These are phyloP conservation scores for Ligdia adustata DNA, from an alignment of 2,888 invertebrate species.

Conservation along the genomic window DNA sequence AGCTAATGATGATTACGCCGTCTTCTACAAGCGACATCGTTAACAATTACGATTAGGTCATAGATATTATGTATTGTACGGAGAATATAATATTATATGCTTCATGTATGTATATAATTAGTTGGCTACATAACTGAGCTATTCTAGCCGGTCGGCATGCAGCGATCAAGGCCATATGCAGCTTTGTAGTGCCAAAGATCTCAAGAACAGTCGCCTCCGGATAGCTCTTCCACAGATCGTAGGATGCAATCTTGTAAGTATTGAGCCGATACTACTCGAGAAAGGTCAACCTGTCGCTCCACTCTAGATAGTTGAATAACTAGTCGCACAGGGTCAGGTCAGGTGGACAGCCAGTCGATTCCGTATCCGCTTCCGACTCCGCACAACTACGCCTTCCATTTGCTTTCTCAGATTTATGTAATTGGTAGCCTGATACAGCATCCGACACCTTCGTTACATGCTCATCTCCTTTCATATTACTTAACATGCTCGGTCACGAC, in stretches of 20 bases:
- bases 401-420: slow-evolving; percentile 70
- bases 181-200: neutral
- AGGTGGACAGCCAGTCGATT: slow-evolving; percentile 55
- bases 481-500: slow-evolving; percentile 46
- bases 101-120: no score
- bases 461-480: slow-evolving; percentile 17
- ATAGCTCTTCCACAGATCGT: slow-evolving; percentile 3
- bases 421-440: slow-evolving; percentile 38
- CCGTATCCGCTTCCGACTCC: slow-evolving; percentile 76
- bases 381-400: slow-evolving; percentile 49
- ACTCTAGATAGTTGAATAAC: slow-evolving; percentile 70
- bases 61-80: no score
- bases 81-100: no score
- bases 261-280: slow-evolving; percentile 22
- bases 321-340: slow-evolving; percentile 70
- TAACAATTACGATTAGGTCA: no score
- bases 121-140: no score
- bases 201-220: neutral
- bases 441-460: slow-evolving; percentile 14
- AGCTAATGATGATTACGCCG: no score
- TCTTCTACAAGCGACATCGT: no score
- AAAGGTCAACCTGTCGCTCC: slow-evolving; percentile 69
- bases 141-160: no score
- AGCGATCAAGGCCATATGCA: slow-evolving; percentile 7
- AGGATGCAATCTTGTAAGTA: slow-evolving; percentile 5